These are phyloP conservation scores for Pteromalus puparum DNA, from an alignment of 1,140 invertebrate genomes.

Conservation along the genomic window DNA sequence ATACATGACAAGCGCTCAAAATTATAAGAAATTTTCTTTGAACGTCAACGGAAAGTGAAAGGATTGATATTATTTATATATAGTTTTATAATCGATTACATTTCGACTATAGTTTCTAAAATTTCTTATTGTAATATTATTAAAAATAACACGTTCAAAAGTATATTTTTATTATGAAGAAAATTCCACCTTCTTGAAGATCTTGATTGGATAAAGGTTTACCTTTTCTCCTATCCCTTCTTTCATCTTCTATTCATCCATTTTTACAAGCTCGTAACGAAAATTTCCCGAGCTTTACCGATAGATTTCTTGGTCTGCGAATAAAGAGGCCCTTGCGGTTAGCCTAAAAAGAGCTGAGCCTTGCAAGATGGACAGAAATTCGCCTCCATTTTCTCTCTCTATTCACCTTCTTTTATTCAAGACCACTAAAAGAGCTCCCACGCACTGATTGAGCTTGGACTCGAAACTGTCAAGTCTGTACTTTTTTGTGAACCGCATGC, in stretches of 20 bases:
- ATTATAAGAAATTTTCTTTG: too few species aligned
- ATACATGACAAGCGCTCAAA: too few species aligned
- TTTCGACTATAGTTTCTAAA: too few species aligned
- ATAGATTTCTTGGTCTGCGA: conserved; percentile 15
- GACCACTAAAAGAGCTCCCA: neutral
- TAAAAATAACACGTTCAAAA: too few species aligned
- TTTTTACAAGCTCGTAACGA: conserved; percentile 8
- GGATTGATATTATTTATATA: too few species aligned
- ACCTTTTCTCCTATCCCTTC: neutral
- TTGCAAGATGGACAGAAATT: conserved; percentile 36
- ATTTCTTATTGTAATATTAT: too few species aligned
- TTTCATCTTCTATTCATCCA: neutral
- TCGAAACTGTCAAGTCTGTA: conserved; percentile 42
- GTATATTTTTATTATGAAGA: neutral
- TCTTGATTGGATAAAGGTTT: conserved; percentile 5
- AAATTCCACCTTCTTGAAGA: neutral
- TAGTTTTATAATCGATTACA: too few species aligned
- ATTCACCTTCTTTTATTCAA: conserved; percentile 35
- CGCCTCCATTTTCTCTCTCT: neutral
- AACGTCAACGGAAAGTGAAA: too few species aligned
- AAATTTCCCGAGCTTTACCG: neutral
- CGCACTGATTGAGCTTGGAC: conserved; percentile 37
- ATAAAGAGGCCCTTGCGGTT: conserved; percentile 37
- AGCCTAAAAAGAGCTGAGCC: conserved; percentile 34
- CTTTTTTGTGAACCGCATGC: conserved; percentile 13